Percentiles rank a stretch among this genome's conserved stretches.
Conservation (phyloP, 2,888 invertebrate species). For the Ichneumon xanthorius region DNA sequence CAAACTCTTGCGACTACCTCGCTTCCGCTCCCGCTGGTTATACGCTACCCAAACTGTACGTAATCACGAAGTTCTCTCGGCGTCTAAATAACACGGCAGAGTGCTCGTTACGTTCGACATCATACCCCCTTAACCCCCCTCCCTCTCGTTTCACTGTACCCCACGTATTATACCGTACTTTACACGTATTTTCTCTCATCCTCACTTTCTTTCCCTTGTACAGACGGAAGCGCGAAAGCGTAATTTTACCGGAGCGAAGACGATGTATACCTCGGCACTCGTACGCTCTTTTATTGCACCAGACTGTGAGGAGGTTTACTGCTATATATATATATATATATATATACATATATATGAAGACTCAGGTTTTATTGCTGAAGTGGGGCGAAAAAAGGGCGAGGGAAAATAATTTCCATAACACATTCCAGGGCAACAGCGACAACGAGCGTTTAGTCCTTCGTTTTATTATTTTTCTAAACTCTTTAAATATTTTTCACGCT, state of each 20-base stretch:
- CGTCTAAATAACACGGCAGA: constrained; percentile 51
- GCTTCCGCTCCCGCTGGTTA: constrained; percentile 1
- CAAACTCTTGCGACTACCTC: constrained; percentile 36
- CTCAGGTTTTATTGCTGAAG: constrained; percentile 9
- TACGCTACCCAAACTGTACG: constrained; percentile 28
- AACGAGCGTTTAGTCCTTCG: neutral
- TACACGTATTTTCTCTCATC: constrained; percentile 3
- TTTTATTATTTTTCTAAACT: constrained; percentile 17
- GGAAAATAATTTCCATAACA: constrained; percentile 15
- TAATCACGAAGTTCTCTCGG: constrained; percentile 54
- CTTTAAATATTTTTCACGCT: neutral
- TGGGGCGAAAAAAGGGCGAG: neutral
- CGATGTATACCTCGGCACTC: constrained; percentile 15
- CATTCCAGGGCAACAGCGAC: constrained; percentile 2
- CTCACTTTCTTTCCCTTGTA: neutral
- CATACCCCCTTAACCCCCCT: constrained; percentile 5
- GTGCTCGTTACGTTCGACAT: constrained; percentile 49
- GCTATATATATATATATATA: neutral
- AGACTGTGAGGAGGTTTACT: constrained; percentile 4
- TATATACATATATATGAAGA: neutral
- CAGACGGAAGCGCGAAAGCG: constrained; percentile 29
- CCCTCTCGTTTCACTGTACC: neutral
- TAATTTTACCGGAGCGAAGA: constrained; percentile 33
- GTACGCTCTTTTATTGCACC: constrained; percentile 45
- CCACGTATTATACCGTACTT: constrained; percentile 7